Conservation (phyloP, 1,140 invertebrate species). For the Bombus huntii region DNA sequence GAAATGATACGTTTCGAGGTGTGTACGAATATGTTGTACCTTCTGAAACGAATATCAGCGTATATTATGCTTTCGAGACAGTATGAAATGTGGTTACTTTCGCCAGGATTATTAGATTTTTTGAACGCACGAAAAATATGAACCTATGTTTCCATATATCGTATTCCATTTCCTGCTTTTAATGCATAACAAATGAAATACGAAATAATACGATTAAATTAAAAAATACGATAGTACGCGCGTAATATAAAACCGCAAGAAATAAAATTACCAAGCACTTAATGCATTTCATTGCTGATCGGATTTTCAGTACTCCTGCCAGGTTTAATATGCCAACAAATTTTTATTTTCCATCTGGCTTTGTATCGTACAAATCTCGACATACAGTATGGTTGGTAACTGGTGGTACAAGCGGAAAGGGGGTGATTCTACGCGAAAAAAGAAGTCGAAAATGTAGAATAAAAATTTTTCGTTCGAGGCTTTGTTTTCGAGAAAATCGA, state of each 20-base stretch:
- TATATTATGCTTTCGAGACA: background rate
- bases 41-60: background rate
- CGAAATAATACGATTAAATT: background rate
- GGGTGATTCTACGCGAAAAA: too few species aligned
- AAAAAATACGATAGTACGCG: background rate
- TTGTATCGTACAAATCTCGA: background rate
- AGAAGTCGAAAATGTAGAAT: too few species aligned
- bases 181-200: background rate
- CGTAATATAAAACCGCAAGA: background rate
- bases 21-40: background rate
- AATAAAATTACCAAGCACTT: background rate
- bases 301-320: background rate
- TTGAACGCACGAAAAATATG: background rate
- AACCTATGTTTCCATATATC: background rate
- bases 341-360: background rate
- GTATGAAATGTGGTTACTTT: too few species aligned
- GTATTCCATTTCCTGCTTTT: background rate
- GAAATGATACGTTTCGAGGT: background rate
- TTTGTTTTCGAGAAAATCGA: too few species aligned
- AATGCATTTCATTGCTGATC: background rate
- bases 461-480: too few species aligned
- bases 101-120: background rate
- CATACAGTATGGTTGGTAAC: too few species aligned
- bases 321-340: background rate
- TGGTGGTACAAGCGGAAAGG: too few species aligned